Percentiles rank a stretch among this genome's conserved stretches.
These are phyloP conservation scores for Archivesica marissinica DNA, from an alignment of 1,140 invertebrate species.

Conservation along the genomic window DNA sequence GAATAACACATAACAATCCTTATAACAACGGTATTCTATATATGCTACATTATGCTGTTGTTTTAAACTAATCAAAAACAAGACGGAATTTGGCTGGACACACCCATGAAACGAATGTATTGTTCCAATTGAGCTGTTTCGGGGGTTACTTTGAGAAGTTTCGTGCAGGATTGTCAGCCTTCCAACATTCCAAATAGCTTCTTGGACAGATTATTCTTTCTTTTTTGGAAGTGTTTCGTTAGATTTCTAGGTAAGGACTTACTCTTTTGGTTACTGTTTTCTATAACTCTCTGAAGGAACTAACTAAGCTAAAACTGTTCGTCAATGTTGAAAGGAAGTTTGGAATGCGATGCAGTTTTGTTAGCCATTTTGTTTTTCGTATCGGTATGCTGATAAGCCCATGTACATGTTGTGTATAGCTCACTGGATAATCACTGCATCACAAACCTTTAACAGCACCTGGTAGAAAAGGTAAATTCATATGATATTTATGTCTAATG, in stretches of 20 bases:
- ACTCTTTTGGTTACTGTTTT: not conserved
- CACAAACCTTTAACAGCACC: too few species aligned
- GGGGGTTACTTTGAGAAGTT: constrained; percentile 1
- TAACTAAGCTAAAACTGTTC: too few species aligned
- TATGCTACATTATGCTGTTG: too few species aligned
- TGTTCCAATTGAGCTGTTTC: not conserved
- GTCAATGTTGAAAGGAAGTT: too few species aligned
- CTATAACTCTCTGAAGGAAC: not conserved
- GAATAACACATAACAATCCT: too few species aligned
- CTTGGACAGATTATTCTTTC: not conserved
- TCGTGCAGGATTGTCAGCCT: not conserved
- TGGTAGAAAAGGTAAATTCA: too few species aligned
- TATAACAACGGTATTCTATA: too few species aligned
- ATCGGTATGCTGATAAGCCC: constrained; percentile 4
- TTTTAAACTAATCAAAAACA: too few species aligned
- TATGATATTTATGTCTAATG: too few species aligned
- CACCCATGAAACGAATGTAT: not conserved
- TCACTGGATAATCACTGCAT: constrained; percentile 4
- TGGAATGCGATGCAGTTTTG: not conserved
- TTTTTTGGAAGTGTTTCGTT: constrained; percentile 24
- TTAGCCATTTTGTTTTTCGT: constrained; percentile 20
- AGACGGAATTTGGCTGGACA: too few species aligned
- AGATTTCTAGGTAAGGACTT: constrained; percentile 25
- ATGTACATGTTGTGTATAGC: not conserved
- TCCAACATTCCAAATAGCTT: constrained; percentile 26